These are phyloP conservation scores for Balaeniceps rex DNA, from an alignment of 2,113 vertebrate genomes.

Conservation along the genomic window DNA sequence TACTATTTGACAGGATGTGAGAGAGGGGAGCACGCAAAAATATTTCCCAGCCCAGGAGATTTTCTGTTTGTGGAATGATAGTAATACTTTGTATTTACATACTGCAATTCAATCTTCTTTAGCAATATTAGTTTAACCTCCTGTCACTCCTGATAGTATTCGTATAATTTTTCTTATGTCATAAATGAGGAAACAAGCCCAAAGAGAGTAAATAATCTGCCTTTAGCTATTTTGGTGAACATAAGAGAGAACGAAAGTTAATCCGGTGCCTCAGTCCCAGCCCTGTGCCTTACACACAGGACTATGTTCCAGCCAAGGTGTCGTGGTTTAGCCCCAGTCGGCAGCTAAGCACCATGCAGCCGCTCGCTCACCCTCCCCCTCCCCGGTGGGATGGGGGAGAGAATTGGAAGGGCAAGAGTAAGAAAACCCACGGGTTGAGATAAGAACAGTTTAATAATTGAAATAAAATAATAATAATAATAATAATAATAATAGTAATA, in stretches of 20 bases:
- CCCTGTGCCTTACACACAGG: neutral
- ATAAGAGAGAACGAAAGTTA: neutral
- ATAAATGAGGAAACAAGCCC: neutral
- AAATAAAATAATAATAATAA: too few relatives aligned
- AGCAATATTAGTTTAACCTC: slow-evolving; percentile 35
- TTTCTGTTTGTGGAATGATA: neutral
- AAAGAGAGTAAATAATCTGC: neutral
- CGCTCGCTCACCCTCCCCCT: too few relatives aligned
- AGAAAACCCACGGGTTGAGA: too few relatives aligned
- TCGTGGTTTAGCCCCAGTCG: too few relatives aligned
- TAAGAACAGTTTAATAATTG: too few relatives aligned
- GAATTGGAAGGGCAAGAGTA: too few relatives aligned
- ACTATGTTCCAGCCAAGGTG: neutral
- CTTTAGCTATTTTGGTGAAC: neutral
- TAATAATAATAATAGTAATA: too few relatives aligned
- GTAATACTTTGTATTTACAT: neutral
- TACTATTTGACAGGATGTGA: neutral
- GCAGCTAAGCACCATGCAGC: too few relatives aligned
- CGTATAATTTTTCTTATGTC: neutral
- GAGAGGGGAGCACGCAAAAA: neutral
- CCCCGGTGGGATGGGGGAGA: too few relatives aligned
- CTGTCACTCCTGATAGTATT: neutral
- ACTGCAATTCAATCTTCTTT: slow-evolving; percentile 10
- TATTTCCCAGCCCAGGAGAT: neutral
- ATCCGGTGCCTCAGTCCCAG: neutral